Percentiles rank a stretch among this genome's conserved stretches.
Evolutionary conservation across 2,888 invertebrate species (phyloP).

Genomic region (Pristionchus entomophagus): DNA sequence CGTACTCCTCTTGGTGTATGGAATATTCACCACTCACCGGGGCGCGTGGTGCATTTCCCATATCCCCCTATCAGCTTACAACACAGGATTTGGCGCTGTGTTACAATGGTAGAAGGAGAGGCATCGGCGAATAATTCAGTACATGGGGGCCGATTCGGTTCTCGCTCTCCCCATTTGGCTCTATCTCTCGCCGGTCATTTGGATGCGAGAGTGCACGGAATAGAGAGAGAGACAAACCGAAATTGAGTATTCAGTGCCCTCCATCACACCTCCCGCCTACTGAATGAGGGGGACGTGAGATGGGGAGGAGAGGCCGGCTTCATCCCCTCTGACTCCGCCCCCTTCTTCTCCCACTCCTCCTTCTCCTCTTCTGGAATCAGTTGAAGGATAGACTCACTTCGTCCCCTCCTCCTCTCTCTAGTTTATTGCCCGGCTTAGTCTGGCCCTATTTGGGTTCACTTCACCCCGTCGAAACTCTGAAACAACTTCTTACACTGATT

Average conservation of each 20-base stretch:
- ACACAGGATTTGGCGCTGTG: not conserved
- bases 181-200: too few relatives aligned
- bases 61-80: constrained; percentile 11
- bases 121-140: constrained; percentile 26
- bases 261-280: constrained; percentile 23
- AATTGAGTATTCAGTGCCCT: too few relatives aligned
- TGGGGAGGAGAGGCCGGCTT: not conserved
- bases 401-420: not conserved
- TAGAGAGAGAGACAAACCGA: too few relatives aligned
- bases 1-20: not conserved
- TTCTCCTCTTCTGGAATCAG: constrained; percentile 4
- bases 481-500: too few relatives aligned
- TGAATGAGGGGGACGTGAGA: not conserved
- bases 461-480: too few relatives aligned
- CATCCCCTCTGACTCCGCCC: constrained; percentile 34
- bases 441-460: too few relatives aligned
- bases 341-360: not conserved
- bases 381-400: constrained; percentile 17
- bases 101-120: not conserved
- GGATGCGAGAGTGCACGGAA: too few relatives aligned
- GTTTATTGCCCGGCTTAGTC: constrained; percentile 4
- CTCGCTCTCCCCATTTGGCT: too few relatives aligned
- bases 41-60: not conserved
- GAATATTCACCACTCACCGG: not conserved
- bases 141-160: too few relatives aligned